Conservation (phyloP, 2,888 invertebrate genomes). For the Rhagonycha lutea region DNA sequence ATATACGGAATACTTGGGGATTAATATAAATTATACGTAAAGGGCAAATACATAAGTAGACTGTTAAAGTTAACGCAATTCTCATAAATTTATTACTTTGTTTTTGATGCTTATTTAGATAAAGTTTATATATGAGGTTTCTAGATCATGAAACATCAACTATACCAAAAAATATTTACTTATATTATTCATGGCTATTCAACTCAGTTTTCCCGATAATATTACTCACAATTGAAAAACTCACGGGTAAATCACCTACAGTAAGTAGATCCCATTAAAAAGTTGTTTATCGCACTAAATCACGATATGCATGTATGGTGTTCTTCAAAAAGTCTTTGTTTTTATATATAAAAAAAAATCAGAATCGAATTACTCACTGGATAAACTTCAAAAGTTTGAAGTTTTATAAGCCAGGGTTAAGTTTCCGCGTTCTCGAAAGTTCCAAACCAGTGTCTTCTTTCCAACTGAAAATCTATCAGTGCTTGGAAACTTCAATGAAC, state of each 20-base stretch:
- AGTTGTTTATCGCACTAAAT: neutral
- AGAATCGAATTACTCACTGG: neutral
- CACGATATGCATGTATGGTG: neutral
- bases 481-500: neutral
- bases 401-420: neutral
- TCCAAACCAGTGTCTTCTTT: neutral
- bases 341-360: neutral
- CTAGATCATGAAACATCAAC: slow-evolving; percentile 14
- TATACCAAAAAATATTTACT: slow-evolving; percentile 2
- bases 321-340: neutral
- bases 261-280: neutral
- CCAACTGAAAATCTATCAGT: neutral
- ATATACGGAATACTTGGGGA: slow-evolving; percentile 32
- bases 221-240: neutral
- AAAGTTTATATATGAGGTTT: slow-evolving; percentile 27
- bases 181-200: neutral
- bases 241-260: neutral
- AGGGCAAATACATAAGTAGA: slow-evolving; percentile 32
- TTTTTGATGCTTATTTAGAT: slow-evolving; percentile 32
- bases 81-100: slow-evolving; percentile 31
- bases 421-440: neutral
- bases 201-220: neutral
- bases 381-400: neutral
- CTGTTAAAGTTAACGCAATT: slow-evolving; percentile 29
- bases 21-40: slow-evolving; percentile 33